Evolutionary conservation across 2,888 invertebrate species (phyloP), one percentile per base, ranked within the genome.

Genomic region (Strigamia transsilvanica): DNA sequence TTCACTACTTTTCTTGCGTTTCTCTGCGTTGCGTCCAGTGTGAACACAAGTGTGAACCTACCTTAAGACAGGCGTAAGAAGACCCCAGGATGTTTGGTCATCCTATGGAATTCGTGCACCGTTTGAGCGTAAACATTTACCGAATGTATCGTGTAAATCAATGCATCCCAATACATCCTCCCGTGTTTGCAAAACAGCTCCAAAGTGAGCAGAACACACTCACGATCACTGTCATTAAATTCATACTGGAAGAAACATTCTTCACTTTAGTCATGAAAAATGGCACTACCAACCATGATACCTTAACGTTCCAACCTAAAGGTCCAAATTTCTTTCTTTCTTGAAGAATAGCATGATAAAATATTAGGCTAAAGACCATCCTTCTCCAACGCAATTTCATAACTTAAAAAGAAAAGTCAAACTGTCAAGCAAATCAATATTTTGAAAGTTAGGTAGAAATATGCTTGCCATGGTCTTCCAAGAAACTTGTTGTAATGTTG

Each of bases 81-180:
- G 3, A 2, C 27, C 27, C 27, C 27, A 27, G 27, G 27, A 27
- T 27, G 27, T 27, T 27, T 27, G 27, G 27, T n/a, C n/a, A n/a
- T n/a, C n/a, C n/a, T n/a, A n/a, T n/a, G n/a, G n/a, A n/a, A n/a
- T n/a, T n/a, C n/a, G n/a, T n/a, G n/a, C n/a, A n/a, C n/a, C n/a
- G n/a, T n/a, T n/a, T n/a, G n/a, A n/a, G n/a, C n/a, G n/a, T n/a
- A n/a, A n/a, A 3, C 27, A 27, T 27, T 27, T 27, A 46, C 78
- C 78, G 32, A 78, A 42, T 27, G 13, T 83, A 84, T 95, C 61
- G 95, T 94, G 87, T 96, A 97, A 86, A 93, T 93, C 81, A 97
- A 90, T 4, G 96, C 95, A 87, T 95, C 94, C 97, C 96, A 97
- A 0, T 95, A 95, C 83, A 97, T 93, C 18, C 87, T 87, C 0